phyloP scores from a whole-genome alignment of 2,113 vertebrate genomes.

The Odontophorus gujanensis region DNA sequence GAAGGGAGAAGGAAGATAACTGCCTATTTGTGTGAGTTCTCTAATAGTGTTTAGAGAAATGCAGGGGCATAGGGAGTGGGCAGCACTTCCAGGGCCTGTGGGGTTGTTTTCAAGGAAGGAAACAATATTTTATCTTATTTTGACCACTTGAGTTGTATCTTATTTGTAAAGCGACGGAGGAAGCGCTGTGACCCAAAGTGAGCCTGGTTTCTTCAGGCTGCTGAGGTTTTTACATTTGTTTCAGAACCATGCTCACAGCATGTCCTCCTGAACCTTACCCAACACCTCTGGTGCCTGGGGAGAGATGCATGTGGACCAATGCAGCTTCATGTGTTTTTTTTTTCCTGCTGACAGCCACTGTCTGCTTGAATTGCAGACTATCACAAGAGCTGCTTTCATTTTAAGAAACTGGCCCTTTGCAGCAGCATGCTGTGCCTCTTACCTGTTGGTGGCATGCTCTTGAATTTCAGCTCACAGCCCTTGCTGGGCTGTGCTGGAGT shows the following conservation, averaged over 20 bases:
- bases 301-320: rapidly evolving
- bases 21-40: background rate
- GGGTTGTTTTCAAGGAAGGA: background rate
- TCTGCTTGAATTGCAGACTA: background rate
- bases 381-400: background rate
- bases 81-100: rapidly evolving
- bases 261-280: background rate
- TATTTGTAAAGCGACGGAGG: background rate
- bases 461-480: background rate
- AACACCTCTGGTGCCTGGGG: background rate
- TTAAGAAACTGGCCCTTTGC: background rate
- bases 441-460: background rate
- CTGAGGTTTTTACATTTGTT: background rate
- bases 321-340: background rate
- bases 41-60: background rate
- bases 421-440: background rate
- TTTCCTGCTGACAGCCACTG: background rate
- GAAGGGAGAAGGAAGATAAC: background rate
- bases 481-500: background rate
- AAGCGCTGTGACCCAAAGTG: rapidly evolving
- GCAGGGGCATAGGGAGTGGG: background rate
- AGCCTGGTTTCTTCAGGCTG: background rate
- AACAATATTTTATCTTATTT: background rate
- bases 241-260: background rate
- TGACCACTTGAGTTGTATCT: background rate